These are phyloP conservation scores for Monochamus saltuarius DNA, from an alignment of 1,140 invertebrate species.

Conservation along the genomic window DNA sequence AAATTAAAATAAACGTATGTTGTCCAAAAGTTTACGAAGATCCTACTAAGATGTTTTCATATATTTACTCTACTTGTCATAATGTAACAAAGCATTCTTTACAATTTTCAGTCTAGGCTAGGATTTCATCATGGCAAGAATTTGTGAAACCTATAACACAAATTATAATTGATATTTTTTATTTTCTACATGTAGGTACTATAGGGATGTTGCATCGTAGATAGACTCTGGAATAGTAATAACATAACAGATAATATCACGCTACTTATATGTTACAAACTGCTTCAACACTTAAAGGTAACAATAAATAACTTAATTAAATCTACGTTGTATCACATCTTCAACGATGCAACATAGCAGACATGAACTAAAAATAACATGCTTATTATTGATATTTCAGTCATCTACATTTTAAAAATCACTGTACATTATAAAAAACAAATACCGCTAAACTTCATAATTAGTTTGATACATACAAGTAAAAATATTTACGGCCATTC, in stretches of 20 bases:
- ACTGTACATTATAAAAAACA: slow-evolving; percentile 40
- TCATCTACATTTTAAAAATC: slow-evolving; percentile 40
- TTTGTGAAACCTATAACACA: slow-evolving; percentile 44
- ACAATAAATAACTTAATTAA: slow-evolving; percentile 18
- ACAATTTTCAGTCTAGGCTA: slow-evolving; percentile 47
- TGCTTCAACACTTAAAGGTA: slow-evolving; percentile 7
- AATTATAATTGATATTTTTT: slow-evolving; percentile 42
- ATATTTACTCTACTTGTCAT: slow-evolving; percentile 37
- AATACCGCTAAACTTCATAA: slow-evolving; percentile 20
- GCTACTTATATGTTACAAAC: slow-evolving; percentile 1
- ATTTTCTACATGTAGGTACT: slow-evolving; percentile 37
- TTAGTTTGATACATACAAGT: not conserved
- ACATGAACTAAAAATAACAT: slow-evolving; percentile 18
- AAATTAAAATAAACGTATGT: too few relatives aligned
- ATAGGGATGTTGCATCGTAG: slow-evolving; percentile 27
- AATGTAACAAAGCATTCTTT: slow-evolving; percentile 43
- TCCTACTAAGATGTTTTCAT: slow-evolving; percentile 19
- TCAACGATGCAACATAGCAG: slow-evolving; percentile 31
- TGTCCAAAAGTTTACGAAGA: not conserved
- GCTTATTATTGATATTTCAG: slow-evolving; percentile 34
- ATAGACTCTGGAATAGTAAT: slow-evolving; percentile 11
- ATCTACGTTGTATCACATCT: slow-evolving; percentile 12
- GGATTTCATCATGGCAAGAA: slow-evolving; percentile 49
- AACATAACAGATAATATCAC: slow-evolving; percentile 16
- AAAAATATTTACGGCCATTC: not conserved